Evolutionary conservation across 2,888 invertebrate species (phyloP).

Genomic region (Chloroclysta siterata): DNA sequence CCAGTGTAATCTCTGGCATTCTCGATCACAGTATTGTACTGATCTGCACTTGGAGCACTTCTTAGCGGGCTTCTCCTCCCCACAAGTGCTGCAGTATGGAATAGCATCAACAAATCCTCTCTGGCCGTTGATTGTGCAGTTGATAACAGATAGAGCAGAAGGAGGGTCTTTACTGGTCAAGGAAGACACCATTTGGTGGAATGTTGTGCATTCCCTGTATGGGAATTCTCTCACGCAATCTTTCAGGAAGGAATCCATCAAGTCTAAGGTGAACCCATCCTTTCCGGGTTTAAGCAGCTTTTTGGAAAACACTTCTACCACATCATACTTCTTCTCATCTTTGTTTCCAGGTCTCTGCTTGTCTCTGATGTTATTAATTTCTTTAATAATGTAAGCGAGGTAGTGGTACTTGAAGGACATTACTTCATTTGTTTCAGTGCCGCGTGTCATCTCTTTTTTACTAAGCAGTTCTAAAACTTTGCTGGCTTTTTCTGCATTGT

Average conservation of each 20-base stretch:
- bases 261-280: slow-evolving; percentile 87
- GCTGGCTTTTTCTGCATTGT: slow-evolving; percentile 89
- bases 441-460: slow-evolving; percentile 93
- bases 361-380: slow-evolving; percentile 88
- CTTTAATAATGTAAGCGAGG: slow-evolving; percentile 89
- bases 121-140: slow-evolving; percentile 94
- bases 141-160: slow-evolving; percentile 89
- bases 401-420: slow-evolving; percentile 96
- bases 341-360: slow-evolving; percentile 85
- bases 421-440: slow-evolving; percentile 93
- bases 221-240: slow-evolving; percentile 96
- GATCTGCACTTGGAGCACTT: slow-evolving; percentile 97
- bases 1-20: slow-evolving; percentile 97
- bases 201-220: slow-evolving; percentile 94
- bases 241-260: slow-evolving; percentile 90
- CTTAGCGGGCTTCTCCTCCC: slow-evolving; percentile 94
- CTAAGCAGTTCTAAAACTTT: slow-evolving; percentile 93
- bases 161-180: slow-evolving; percentile 90
- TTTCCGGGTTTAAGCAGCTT: slow-evolving; percentile 91
- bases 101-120: slow-evolving; percentile 90
- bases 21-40: slow-evolving; percentile 96
- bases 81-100: slow-evolving; percentile 92
- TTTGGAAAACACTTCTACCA: slow-evolving; percentile 90
- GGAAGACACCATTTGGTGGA: slow-evolving; percentile 93
- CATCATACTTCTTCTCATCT: slow-evolving; percentile 86